Evolutionary conservation across 2,797 vertebrate species (phyloP).

Genomic region (Phalanger gymnotis): DNA sequence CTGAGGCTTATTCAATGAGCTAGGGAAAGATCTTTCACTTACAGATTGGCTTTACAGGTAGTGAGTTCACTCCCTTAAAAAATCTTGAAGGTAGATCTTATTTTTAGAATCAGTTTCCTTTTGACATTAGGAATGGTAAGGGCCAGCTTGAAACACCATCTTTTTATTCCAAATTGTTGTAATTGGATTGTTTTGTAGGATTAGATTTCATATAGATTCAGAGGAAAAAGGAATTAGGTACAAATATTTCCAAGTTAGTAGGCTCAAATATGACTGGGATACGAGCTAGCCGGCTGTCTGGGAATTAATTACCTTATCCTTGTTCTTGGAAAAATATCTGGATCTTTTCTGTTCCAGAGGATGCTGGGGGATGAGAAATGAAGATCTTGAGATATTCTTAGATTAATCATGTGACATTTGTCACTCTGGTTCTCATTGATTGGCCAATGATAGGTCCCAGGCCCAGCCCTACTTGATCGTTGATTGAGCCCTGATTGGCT

Average conservation of each 20-base stretch:
- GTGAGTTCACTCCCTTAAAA: neutral
- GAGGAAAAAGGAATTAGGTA: neutral
- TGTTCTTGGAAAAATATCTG: neutral
- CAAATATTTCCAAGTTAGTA: neutral
- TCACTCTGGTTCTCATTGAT: neutral
- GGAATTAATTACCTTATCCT: neutral
- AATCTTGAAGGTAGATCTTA: neutral
- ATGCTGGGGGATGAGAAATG: neutral
- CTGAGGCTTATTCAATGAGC: no score
- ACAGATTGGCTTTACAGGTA: no score
- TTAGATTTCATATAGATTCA: neutral
- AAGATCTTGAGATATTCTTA: neutral
- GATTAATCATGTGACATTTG: conserved; percentile 28
- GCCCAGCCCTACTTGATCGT: no score
- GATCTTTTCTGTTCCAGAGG: neutral
- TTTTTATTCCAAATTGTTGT: neutral
- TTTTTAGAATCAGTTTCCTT: neutral
- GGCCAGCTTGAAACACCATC: neutral
- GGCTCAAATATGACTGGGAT: neutral
- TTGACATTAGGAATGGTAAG: neutral
- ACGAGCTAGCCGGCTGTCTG: neutral
- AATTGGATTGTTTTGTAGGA: neutral
- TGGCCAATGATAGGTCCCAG: no score
- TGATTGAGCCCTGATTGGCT: no score
- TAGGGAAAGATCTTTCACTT: no score